A percentile compares a stretch with the other conserved stretches of the same genome.
These are phyloP conservation scores for Ceyx melanurus DNA, from an alignment of 2,113 vertebrate genomes.

Conservation along the genomic window DNA sequence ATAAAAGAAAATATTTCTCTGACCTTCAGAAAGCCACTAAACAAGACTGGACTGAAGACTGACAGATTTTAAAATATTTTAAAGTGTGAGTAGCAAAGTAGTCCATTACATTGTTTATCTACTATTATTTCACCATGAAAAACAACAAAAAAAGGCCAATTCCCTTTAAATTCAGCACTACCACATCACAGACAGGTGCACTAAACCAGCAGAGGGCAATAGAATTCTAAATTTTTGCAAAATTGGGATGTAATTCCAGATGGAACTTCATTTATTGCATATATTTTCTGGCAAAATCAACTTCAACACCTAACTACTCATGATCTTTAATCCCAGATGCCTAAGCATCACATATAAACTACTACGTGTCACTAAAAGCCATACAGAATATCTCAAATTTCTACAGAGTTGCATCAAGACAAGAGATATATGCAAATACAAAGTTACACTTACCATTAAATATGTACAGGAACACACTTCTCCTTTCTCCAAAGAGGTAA, in stretches of 20 bases:
- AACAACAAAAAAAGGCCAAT: background rate
- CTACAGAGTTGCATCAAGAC: background rate
- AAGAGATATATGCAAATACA: background rate
- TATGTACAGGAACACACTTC: background rate
- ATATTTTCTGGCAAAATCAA: slow-evolving; percentile 19
- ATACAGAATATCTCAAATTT: background rate
- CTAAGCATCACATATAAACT: background rate
- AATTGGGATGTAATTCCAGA: slow-evolving; percentile 26
- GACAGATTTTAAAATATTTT: background rate
- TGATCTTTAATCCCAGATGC: background rate
- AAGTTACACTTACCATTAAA: background rate
- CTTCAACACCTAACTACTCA: background rate
- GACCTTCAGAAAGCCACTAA: background rate
- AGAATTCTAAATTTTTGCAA: slow-evolving; percentile 64
- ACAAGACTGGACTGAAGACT: rapidly evolving
- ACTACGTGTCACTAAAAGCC: background rate
- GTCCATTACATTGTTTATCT: background rate
- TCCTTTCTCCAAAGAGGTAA: background rate
- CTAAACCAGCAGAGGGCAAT: slow-evolving; percentile 71
- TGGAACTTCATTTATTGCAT: slow-evolving; percentile 9
- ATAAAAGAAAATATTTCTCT: background rate
- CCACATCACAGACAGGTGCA: background rate
- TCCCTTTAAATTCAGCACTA: background rate
- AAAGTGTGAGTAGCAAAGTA: background rate
- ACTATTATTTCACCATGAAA: background rate